Conservation (phyloP, 1,140 invertebrate species). For the Macrobrachium rosenbergii region DNA sequence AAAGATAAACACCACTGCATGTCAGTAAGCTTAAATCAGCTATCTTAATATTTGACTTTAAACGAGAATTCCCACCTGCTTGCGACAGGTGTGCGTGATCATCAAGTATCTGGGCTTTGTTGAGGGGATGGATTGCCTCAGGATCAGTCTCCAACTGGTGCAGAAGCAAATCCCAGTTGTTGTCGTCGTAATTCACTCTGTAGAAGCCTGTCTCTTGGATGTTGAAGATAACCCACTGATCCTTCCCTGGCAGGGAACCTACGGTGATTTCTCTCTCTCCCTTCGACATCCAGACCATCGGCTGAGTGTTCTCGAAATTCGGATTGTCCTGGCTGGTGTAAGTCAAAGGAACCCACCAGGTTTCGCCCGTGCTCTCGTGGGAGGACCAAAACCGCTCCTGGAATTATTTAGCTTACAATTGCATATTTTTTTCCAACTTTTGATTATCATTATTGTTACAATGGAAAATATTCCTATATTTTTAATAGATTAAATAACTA, state of each 20-base stretch:
- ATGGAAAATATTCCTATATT: too few relatives aligned
- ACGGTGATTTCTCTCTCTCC: neutral
- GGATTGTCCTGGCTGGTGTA: constrained; percentile 28
- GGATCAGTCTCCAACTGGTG: constrained; percentile 76
- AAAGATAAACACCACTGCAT: too few relatives aligned
- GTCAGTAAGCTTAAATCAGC: too few relatives aligned
- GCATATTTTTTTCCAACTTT: too few relatives aligned
- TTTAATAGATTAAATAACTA: too few relatives aligned
- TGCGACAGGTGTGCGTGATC: constrained; percentile 78
- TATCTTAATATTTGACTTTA: too few relatives aligned
- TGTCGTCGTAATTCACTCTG: constrained; percentile 74
- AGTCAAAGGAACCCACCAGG: constrained; percentile 84
- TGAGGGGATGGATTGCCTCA: constrained; percentile 79
- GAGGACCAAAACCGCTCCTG: constrained; percentile 67
- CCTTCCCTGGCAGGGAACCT: neutral
- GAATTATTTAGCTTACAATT: constrained; percentile 66
- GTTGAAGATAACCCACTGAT: constrained; percentile 60
- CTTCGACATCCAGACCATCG: constrained; percentile 33
- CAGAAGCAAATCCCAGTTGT: constrained; percentile 72
- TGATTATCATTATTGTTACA: too few relatives aligned
- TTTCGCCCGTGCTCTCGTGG: constrained; percentile 35
- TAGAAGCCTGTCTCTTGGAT: constrained; percentile 70
- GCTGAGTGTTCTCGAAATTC: constrained; percentile 5
- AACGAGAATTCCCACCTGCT: neutral
- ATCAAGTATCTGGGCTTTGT: constrained; percentile 86